Conservation (phyloP, 2,888 invertebrate genomes). For the Automeris io region DNA sequence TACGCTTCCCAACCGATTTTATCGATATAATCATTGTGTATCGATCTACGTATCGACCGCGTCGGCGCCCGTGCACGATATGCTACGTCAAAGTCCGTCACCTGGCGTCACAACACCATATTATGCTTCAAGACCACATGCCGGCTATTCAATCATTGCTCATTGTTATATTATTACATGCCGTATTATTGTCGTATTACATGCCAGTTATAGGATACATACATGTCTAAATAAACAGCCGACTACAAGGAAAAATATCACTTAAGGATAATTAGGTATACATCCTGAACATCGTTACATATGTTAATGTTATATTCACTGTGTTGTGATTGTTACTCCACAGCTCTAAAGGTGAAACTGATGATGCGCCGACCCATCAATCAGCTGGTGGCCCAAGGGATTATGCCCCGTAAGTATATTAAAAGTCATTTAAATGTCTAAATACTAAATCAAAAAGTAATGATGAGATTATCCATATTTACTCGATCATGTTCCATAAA, state of each 20-base stretch:
- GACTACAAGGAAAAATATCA: slow-evolving; percentile 14
- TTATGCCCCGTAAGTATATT: slow-evolving; percentile 95
- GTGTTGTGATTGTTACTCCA: slow-evolving; percentile 35
- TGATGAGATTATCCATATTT: not conserved
- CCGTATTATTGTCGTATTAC: slow-evolving; percentile 19
- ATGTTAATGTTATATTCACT: slow-evolving; percentile 4
- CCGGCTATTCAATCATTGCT: slow-evolving; percentile 42
- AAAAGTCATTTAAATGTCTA: not conserved
- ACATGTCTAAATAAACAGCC: not conserved
- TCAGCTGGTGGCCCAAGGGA: slow-evolving; percentile 98
- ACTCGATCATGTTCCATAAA: too few species aligned
- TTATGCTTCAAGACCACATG: slow-evolving; percentile 35
- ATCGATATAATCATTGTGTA: slow-evolving; percentile 48
- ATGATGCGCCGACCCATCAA: slow-evolving; percentile 96
- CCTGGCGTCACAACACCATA: slow-evolving; percentile 49
- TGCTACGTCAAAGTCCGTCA: slow-evolving; percentile 60
- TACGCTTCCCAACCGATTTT: slow-evolving; percentile 45
- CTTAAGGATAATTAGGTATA: slow-evolving; percentile 13
- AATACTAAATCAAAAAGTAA: not conserved
- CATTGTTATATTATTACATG: slow-evolving; percentile 44
- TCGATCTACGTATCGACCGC: slow-evolving; percentile 56
- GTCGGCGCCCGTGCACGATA: slow-evolving; percentile 32
- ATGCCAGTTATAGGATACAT: slow-evolving; percentile 13
- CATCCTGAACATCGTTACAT: not conserved
- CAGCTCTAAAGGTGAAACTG: slow-evolving; percentile 98